Conservation (phyloP, 2,797 vertebrate genomes). For the Pelodytes ibericus region DNA sequence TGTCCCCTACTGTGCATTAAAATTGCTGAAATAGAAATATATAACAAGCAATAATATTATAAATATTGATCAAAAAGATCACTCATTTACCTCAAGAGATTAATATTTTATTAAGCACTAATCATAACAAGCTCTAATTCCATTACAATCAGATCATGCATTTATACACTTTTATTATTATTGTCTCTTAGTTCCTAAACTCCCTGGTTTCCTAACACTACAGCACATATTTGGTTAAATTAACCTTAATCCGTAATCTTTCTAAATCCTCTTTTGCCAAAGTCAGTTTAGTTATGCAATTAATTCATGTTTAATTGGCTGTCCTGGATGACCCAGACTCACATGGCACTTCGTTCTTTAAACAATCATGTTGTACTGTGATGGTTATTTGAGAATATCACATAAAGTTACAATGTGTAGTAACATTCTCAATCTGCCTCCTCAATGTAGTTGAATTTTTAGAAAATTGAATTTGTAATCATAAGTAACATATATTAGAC, state of each 20-base stretch:
- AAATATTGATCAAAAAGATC: too few relatives aligned
- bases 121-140: not conserved
- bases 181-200: slow-evolving; percentile 8
- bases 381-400: too few relatives aligned
- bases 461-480: too few relatives aligned
- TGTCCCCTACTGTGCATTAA: too few relatives aligned
- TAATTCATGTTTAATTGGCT: slow-evolving; percentile 41
- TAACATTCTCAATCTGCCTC: too few relatives aligned
- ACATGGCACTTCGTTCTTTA: slow-evolving; percentile 9
- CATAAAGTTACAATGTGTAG: too few relatives aligned
- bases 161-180: not conserved
- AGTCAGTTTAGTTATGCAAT: slow-evolving; percentile 51
- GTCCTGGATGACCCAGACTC: slow-evolving; percentile 20
- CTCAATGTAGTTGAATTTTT: too few relatives aligned
- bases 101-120: not conserved
- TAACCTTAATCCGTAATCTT: slow-evolving; percentile 54
- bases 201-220: not conserved
- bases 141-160: not conserved
- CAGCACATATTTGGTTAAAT: slow-evolving; percentile 47
- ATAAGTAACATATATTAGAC: too few relatives aligned
- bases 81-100: too few relatives aligned
- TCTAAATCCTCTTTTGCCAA: slow-evolving; percentile 49
- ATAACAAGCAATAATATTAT: too few relatives aligned
- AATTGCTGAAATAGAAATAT: too few relatives aligned
- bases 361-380: not conserved